Base-by-base conservation (phyloP, 2,888 invertebrate genomes). In the Plemyria rubiginata region DNA sequence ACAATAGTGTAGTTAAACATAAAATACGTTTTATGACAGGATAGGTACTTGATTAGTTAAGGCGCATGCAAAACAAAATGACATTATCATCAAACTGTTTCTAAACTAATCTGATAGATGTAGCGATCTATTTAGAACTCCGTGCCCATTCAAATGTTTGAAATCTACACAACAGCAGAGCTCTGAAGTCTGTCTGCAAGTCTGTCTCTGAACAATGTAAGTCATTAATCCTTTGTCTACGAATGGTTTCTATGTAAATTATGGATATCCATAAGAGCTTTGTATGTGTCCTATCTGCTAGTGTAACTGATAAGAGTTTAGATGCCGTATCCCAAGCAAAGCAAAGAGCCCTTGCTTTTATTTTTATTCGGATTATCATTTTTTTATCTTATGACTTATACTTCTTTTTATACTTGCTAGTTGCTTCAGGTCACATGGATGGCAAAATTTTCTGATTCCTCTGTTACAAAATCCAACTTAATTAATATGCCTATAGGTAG, bases 321-420 rank as follows among this genome's bases (percentile, higher is more conserved):
- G 16, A 16, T 16, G 16, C 3, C 11, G 11, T 11, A 9, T 45
- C 1, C 43, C 16, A 45, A 45, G 15, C 2, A 2, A 3, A 45
- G 45, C 45, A 16, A 16, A 45, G 15, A 16, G 16, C 9, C 45
- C 9, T 16, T 15, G 13, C 2, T 45, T 11, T 43, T 43, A 15
- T 43, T 43, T 13, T 13, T 41, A 2, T 13, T 7, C 6, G n/a
- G n/a, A n/a, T n/a, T n/a, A n/a, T n/a, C n/a, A n/a, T 41, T 6
- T 13, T 13, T 7, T 6, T 13, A 13, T 13, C 2, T 5, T 13
- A 13, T 13, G 13, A 64, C 73, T 67, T 29, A 29, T 29, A 29
- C 29, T 4, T 29, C n/a, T n/a, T n/a, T n/a, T n/a, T n/a, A n/a
- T n/a, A n/a, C n/a, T n/a, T 22, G 22, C 22, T 22, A 22, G 22